Base-by-base conservation (phyloP, 2,113 vertebrate species). In the Mormoops blainvillei region DNA sequence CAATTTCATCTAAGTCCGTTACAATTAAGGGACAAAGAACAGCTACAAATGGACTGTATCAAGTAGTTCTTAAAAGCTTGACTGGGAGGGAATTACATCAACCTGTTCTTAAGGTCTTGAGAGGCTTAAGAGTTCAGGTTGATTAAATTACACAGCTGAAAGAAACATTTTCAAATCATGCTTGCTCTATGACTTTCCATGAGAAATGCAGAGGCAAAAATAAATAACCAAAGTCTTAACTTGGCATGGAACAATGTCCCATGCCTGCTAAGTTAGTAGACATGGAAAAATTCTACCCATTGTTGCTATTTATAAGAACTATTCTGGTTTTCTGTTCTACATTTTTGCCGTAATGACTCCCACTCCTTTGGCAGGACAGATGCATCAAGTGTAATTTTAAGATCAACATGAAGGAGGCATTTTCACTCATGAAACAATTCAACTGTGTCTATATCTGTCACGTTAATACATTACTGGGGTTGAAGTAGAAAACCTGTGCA, bases 91-190 rank as follows among this genome's bases (percentile, higher is more conserved):
- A 97, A 96, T 97, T 92, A 80, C 56, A 93, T 96, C 91, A 97
- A 74, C 73, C 70, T 87, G 36, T 89, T 94, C 91, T 78, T 85
- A 91, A 86, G 28, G 54, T 94, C 90, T 91, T 86, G 81, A 90
- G 87, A 95, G 77, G 63, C 92, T 83, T 92, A 81, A 26, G 82
- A 95, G 58, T 96, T 90, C 73, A 67, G 61, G 76, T 56, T 95
- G 97, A 95, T 97, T 97, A 94, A 96, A 91, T 97, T 94, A 89
- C 96, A 91, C 77, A 88, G 78, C 82, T 89, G 92, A 96, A 97
- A 92, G 78, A 92, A 97, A 89, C 77, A 95, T 95, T 97, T 96
- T 91, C 43, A 94, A 63, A 78, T 93, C 73, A 83, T 41, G 73
- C 56, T 61, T 63, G 26, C 43, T 94, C 0, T 71, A 67, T 93